phyloP scores from a whole-genome alignment of 2,113 vertebrate species.

The Ceyx cyanopectus region DNA sequence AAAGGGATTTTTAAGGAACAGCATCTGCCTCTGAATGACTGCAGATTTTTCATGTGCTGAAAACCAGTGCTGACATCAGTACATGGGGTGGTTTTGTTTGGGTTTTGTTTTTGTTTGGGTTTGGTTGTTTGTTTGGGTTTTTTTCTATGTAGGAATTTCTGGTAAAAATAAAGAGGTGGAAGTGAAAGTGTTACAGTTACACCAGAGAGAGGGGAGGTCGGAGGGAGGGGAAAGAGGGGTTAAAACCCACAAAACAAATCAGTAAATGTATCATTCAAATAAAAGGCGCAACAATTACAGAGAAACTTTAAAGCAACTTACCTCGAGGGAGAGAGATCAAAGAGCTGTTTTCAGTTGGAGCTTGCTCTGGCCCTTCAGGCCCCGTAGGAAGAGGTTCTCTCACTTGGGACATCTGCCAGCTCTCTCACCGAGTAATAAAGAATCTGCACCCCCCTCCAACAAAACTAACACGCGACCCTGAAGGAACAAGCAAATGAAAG shows the following conservation, averaged over 20 bases:
- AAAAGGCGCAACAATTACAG: constrained; percentile 15
- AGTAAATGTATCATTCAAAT: not conserved
- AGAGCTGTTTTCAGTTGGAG: constrained; percentile 78
- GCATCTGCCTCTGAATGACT: not conserved
- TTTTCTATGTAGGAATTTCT: not conserved
- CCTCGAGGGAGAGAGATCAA: constrained; percentile 81
- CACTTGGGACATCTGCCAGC: constrained; percentile 94
- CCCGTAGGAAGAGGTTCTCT: constrained; percentile 83
- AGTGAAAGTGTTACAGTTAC: not conserved
- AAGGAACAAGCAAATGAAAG: constrained; percentile 62
- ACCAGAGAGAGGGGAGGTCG: not conserved
- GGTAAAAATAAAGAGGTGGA: not conserved
- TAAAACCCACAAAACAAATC: not conserved
- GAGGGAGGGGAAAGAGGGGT: not conserved
- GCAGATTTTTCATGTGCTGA: not conserved
- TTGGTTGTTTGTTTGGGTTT: accelerated
- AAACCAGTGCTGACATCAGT: not conserved
- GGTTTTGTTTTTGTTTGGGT: too few relatives aligned
- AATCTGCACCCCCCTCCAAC: constrained; percentile 47
- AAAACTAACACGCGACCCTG: constrained; percentile 77
- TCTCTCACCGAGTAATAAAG: constrained; percentile 63
- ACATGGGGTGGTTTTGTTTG: too few relatives aligned
- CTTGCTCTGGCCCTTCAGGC: constrained; percentile 83
- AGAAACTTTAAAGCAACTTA: constrained; percentile 75
- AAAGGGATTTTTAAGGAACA: not conserved